A percentile compares a stretch with the other conserved stretches of the same genome.
phyloP scores from a whole-genome alignment of 2,888 invertebrate species.

The Kryphioiulus occultus region DNA sequence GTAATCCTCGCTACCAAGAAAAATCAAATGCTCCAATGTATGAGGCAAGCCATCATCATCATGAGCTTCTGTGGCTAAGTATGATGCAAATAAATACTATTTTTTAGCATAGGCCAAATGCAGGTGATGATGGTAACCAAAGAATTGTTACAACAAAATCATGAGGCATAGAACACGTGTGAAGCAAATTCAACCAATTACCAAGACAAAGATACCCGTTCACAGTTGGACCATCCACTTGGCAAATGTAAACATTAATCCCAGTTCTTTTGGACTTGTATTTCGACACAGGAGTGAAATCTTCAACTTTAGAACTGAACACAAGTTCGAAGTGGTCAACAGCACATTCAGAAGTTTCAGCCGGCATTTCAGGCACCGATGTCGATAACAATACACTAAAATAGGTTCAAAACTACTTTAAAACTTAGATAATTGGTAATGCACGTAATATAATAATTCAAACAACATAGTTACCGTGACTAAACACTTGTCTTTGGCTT shows the following conservation, averaged over 20 bases:
- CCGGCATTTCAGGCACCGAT: neutral
- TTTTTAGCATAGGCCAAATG: neutral
- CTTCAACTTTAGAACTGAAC: constrained; percentile 68
- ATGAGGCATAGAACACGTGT: no score
- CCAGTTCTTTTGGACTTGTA: constrained; percentile 81
- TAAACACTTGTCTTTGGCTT: neutral
- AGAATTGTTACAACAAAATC: no score
- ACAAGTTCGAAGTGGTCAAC: neutral
- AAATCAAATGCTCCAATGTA: constrained; percentile 89
- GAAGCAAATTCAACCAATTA: constrained; percentile 62
- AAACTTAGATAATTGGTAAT: neutral
- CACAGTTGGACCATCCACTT: constrained; percentile 89
- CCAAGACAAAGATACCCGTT: constrained; percentile 87
- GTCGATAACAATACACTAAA: no score
- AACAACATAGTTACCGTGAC: neutral
- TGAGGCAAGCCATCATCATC: constrained; percentile 93
- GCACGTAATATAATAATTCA: neutral
- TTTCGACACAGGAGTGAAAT: constrained; percentile 79
- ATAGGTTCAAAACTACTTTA: neutral
- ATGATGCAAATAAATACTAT: constrained; percentile 31
- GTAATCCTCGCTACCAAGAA: constrained; percentile 87
- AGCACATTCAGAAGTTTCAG: neutral
- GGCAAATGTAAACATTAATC: constrained; percentile 80
- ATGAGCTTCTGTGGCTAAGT: constrained; percentile 84
- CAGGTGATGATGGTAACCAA: no score